Conservation (phyloP, 2,888 invertebrate species). For the Trichopria drosophilae region DNA sequence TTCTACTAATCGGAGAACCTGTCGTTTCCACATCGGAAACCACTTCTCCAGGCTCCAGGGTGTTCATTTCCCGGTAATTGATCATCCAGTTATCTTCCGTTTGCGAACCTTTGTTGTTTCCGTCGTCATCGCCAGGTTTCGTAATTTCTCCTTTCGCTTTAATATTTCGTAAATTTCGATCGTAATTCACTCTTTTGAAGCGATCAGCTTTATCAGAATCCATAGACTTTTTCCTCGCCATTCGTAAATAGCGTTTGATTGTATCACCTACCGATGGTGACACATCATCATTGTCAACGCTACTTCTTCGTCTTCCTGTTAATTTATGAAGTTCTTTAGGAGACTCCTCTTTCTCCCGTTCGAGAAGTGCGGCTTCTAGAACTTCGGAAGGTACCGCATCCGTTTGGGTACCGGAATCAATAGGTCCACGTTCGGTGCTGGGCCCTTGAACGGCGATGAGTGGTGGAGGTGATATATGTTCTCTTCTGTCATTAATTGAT, state of each 20-base stretch:
- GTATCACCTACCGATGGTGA: slow-evolving; percentile 87
- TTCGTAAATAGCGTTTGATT: slow-evolving; percentile 80
- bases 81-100: slow-evolving; percentile 78
- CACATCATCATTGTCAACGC: slow-evolving; percentile 81
- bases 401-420: slow-evolving; percentile 67
- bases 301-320: slow-evolving; percentile 68
- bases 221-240: slow-evolving; percentile 85
- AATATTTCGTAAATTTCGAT: slow-evolving; percentile 80
- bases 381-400: slow-evolving; percentile 64
- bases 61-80: slow-evolving; percentile 61
- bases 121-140: slow-evolving; percentile 78
- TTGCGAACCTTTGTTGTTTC: slow-evolving; percentile 74
- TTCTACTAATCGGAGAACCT: slow-evolving; percentile 56
- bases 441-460: slow-evolving; percentile 70
- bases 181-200: slow-evolving; percentile 87
- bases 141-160: slow-evolving; percentile 76
- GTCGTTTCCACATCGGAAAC: slow-evolving; percentile 52
- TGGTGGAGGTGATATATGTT: slow-evolving; percentile 65
- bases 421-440: slow-evolving; percentile 60
- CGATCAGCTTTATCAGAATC: slow-evolving; percentile 79
- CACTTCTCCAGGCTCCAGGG: slow-evolving; percentile 53
- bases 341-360: slow-evolving; percentile 59
- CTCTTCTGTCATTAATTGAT: slow-evolving; percentile 35
- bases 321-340: slow-evolving; percentile 51
- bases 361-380: slow-evolving; percentile 60